Evolutionary conservation across 2,797 vertebrate species (phyloP), one percentile per base, ranked within the genome.

Genomic region (Netta rufina): DNA sequence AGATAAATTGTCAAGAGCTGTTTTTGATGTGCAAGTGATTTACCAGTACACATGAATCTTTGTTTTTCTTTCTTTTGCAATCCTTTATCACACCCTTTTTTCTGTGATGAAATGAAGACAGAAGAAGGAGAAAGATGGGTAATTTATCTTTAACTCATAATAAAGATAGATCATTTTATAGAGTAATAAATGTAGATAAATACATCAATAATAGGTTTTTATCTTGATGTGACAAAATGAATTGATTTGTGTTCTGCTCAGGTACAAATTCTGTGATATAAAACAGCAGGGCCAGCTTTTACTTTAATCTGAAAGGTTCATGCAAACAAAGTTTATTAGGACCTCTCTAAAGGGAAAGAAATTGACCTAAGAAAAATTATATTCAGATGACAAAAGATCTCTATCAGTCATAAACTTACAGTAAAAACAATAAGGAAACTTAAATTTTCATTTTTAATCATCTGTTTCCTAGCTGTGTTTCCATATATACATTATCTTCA

Each of bases 81-180:
- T 73, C 38, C 64, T 95, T 49, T 79, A 91, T 96, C 82, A 62
- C 10, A 80, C 49, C 49, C 49, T 77, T 75, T 65, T 57, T 81
- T 86, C 43, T 76, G 15, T 28, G 38, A 80, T 89, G 83, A 96
- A 97, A 96, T 97, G 97, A 97, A 99, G 99, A 95, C 98, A 98
- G 97, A 98, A 97, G 74, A 98, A 97, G 97, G 98, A 98, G 94
- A 97, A 95, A 95, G 98, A 98, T 77, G 98, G 99, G 99, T 99
- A 98, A 98, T 96, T 95, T 84, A 82, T 78, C 93, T 75, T 12
- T n/a, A 89, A 81, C 87, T 77, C 14, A 84, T 90, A 47, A 78
- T 73, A 84, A 71, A 87, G 51, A 27, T 91, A 89, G 86, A 80
- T 61, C 5, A 51, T 72, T 93, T 74, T 54, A 28, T 77, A 51